Evolutionary conservation across 2,797 vertebrate genomes (phyloP), one percentile per base, ranked within the genome.

Genomic region (Avahi laniger): DNA sequence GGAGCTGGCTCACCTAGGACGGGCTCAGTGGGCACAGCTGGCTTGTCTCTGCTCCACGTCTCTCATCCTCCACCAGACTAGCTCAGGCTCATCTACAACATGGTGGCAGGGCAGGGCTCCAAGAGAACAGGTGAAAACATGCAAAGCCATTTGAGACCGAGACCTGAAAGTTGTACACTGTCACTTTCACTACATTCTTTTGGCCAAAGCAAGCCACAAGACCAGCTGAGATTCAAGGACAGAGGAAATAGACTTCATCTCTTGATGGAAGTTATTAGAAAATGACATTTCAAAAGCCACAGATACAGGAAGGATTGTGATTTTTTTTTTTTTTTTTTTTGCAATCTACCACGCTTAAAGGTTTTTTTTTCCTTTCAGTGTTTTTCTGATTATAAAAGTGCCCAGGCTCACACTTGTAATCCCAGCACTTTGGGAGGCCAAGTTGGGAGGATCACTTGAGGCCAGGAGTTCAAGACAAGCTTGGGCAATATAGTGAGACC

Each of bases 341-440:
- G 18, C 9, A 75, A 1, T 33, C 35, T 54, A 2, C 33, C 13
- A 28, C 15, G 46, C 22, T 91, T 79, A 63, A 54, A 9, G 9
- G 22, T 54, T n/a, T 63, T 63, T 90, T 80, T 89, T 90, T 96
- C 76, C 59, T 57, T 92, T 72, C 22, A 43, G 0, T 84, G 52
- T 90, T 92, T 96, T 89, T 84, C 48, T 94, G 33, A 88, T 72
- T 35, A 57, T 92, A 80, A 76, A 80, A 92, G 54, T 57, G 9
- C 54, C 54, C 54, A 57, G 54, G 22, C 54, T 57, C 54, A 57
- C 24, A 26, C 54, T 9, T 57, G 24, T 57, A 26, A 57, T 57
- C 54, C 54, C 54, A 26, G 3, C 54, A 24, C 22, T 24, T 57
- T 24, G 22, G 54, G 54, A 57, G 22, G 14, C 30, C 30, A 33